A percentile compares a stretch with the other conserved stretches of the same genome.
phyloP scores from a whole-genome alignment of 2,888 invertebrate genomes.

The Stratiomys singularior region DNA sequence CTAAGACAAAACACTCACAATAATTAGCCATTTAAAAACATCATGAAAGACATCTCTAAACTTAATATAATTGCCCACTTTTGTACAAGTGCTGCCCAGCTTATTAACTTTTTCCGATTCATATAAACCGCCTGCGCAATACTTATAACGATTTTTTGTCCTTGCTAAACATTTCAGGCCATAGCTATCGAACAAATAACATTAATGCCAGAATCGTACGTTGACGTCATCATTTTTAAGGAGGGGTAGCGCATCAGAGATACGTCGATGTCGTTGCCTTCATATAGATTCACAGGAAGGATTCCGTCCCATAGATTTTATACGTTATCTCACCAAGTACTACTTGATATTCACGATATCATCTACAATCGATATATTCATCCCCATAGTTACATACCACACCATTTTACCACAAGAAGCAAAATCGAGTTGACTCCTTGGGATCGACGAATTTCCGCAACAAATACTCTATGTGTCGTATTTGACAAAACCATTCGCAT shows the following conservation, averaged over 20 bases:
- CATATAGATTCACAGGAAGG: not conserved
- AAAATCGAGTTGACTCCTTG: no score
- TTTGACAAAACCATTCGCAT: constrained; percentile 20
- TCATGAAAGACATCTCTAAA: no score
- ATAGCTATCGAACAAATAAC: not conserved
- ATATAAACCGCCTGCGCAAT: not conserved
- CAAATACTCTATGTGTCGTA: not conserved
- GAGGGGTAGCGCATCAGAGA: not conserved
- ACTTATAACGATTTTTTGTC: not conserved
- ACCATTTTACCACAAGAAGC: no score
- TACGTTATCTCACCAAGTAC: not conserved
- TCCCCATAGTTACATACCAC: not conserved
- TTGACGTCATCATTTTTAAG: constrained; percentile 12
- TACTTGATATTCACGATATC: constrained; percentile 17
- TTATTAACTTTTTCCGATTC: not conserved
- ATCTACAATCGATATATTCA: constrained; percentile 23
- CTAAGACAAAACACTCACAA: no score
- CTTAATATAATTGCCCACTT: no score
- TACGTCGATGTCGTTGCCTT: not conserved
- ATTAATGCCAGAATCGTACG: constrained; percentile 25
- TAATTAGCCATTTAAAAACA: no score
- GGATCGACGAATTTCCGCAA: not conserved
- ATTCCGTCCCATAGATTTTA: not conserved
- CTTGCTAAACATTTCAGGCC: not conserved
- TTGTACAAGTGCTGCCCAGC: no score